Evolutionary conservation across 2,888 invertebrate species (phyloP), one percentile per base, ranked within the genome.

Genomic region (Hypolimnas misippus): DNA sequence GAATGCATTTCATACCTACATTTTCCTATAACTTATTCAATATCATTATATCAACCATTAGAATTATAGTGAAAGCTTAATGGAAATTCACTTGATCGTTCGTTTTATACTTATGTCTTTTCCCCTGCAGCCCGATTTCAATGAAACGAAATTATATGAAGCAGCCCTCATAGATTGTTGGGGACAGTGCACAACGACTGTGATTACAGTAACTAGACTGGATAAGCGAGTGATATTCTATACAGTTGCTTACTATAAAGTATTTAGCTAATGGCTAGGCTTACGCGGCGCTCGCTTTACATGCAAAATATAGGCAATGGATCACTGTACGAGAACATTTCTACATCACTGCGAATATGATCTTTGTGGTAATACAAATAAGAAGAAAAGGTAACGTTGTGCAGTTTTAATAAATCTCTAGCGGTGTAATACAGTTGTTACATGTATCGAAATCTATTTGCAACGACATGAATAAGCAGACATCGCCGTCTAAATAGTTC

Each of bases 101-200:
- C 61, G 83, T 80, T 78, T 74, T 74, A 76, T 62, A 76, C 74
- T 59, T 56, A 58, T 56, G 57, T 62, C 49, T 58, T 70, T 72
- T 73, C 73, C 77, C 77, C 76, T 64, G 60, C 68, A 75, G 77
- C 72, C 67, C 44, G 71, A 76, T 80, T 81, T 75, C 75, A 76
- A 77, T 77, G 74, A 69, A 76, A 71, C 78, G 71, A 83, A 86
- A 85, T 86, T 84, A 84, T 82, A 83, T 79, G 80, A 79, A 82
- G 76, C 69, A 65, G 66, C 56, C 66, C 67, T 61, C 66, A 64
- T 66, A 70, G 66, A 73, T 72, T 59, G 65, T 69, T 72, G 70
- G 60, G 63, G 44, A 66, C 63, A 70, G 61, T 70, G 74, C 73
- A 72, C 70, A 69, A 56, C 51, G 42, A 38, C 67, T 61, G 51